A percentile compares a stretch with the other conserved stretches of the same genome.
These are phyloP conservation scores for Drosophila chauvacae DNA, from an alignment of 1,140 invertebrate species.

Conservation along the genomic window DNA sequence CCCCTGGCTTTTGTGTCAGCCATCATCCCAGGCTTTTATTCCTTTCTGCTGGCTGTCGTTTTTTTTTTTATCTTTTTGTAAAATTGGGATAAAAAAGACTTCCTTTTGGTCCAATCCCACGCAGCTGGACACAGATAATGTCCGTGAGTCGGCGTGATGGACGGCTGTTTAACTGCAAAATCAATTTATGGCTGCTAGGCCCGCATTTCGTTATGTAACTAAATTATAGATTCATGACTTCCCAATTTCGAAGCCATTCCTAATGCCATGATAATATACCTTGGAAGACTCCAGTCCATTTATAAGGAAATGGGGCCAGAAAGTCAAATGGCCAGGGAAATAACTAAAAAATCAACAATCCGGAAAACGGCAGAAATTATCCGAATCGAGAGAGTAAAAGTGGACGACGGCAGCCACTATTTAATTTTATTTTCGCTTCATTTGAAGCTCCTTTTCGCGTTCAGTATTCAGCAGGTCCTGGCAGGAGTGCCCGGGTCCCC, in stretches of 20 bases:
- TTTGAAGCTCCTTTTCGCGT: conserved; percentile 43
- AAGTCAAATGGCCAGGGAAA: conserved; percentile 12
- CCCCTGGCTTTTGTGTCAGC: conserved; percentile 36
- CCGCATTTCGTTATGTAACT: conserved; percentile 28
- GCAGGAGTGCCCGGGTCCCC: conserved; percentile 18
- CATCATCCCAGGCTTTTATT: conserved; percentile 26
- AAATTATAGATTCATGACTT: conserved; percentile 45
- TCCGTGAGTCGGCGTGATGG: conserved; percentile 36
- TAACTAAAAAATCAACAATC: conserved; percentile 48
- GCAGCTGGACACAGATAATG: conserved; percentile 36
- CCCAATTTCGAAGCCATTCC: conserved; percentile 8
- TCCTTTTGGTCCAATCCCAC: conserved; percentile 13
- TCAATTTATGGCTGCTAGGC: conserved; percentile 22
- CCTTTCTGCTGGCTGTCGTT: conserved; percentile 8
- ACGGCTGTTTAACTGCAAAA: conserved; percentile 36
- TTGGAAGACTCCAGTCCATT: conserved; percentile 3
- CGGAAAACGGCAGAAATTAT: conserved; percentile 52
- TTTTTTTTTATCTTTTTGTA: conserved; percentile 5
- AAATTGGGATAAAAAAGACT: conserved; percentile 22
- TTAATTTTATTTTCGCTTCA: conserved; percentile 60
- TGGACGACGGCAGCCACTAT: conserved; percentile 8
- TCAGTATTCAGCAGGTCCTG: conserved; percentile 12
- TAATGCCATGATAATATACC: conserved; percentile 10
- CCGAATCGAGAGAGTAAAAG: conserved; percentile 3
- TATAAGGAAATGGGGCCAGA: not conserved